These are phyloP conservation scores for Paraplagusia blochii DNA, from an alignment of 2,113 vertebrate genomes.

Conservation along the genomic window DNA sequence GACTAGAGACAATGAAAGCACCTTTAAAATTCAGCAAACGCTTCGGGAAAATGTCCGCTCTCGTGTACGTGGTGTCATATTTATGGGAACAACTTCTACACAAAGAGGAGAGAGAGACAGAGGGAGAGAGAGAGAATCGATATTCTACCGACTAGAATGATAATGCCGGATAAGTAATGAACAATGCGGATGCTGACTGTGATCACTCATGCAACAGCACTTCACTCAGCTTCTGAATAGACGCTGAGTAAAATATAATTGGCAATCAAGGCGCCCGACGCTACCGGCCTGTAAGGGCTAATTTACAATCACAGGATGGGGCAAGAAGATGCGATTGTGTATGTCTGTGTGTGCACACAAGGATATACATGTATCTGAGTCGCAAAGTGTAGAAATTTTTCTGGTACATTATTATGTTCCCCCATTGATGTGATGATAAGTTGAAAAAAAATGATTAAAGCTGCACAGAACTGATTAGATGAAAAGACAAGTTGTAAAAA, in stretches of 20 bases:
- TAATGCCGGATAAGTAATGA: constrained; percentile 50
- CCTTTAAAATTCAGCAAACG: too few species aligned
- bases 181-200: constrained; percentile 42
- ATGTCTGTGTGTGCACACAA: constrained; percentile 8
- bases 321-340: background rate
- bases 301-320: constrained; percentile 61
- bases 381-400: constrained; percentile 37
- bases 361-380: constrained; percentile 19
- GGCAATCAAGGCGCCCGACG: constrained; percentile 54
- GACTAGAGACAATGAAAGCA: too few species aligned
- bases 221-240: constrained; percentile 36
- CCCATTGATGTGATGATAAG: constrained; percentile 26
- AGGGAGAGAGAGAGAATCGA: constrained; percentile 37
- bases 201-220: constrained; percentile 37
- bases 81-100: constrained; percentile 19
- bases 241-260: constrained; percentile 59
- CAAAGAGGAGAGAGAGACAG: constrained; percentile 22
- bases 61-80: constrained; percentile 18
- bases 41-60: constrained; percentile 1
- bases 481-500: too few species aligned
- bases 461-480: constrained; percentile 3
- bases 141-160: constrained; percentile 48
- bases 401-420: constrained; percentile 41
- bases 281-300: constrained; percentile 35
- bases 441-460: constrained; percentile 23